Percentiles rank a stretch among this genome's conserved stretches.
These are phyloP conservation scores for Bactericera cockerelli DNA, from an alignment of 1,140 invertebrate species.

Conservation along the genomic window DNA sequence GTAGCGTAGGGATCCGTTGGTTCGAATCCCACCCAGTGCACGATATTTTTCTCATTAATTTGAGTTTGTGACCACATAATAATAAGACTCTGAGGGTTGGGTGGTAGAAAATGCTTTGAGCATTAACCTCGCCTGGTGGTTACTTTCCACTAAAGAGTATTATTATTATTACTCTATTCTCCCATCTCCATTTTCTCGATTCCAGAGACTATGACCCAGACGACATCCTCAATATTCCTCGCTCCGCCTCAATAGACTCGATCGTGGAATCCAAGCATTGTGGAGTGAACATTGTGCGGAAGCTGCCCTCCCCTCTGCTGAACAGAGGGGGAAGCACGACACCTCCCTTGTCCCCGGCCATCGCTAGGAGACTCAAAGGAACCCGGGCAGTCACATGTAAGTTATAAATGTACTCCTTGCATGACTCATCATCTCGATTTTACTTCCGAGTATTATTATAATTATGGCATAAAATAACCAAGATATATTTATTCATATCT, in stretches of 20 bases:
- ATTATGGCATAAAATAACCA: no score
- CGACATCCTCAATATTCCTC: slow-evolving; percentile 35
- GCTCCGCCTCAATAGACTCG: slow-evolving; percentile 62
- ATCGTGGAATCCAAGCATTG: slow-evolving; percentile 40
- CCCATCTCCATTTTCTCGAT: no score
- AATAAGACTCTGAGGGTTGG: no score
- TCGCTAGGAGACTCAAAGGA: slow-evolving; percentile 51
- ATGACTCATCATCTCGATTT: neutral
- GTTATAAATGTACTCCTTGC: neutral
- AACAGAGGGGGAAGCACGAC: slow-evolving; percentile 28
- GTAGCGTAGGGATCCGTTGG: no score
- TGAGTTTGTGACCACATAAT: no score
- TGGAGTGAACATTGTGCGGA: slow-evolving; percentile 23
- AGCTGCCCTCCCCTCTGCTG: slow-evolving; percentile 28
- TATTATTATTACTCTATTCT: no score
- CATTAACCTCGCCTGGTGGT: no score
- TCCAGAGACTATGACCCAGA: slow-evolving; percentile 12
- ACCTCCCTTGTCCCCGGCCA: slow-evolving; percentile 51
- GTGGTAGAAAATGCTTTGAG: no score
- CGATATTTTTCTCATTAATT: no score
- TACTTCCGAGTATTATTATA: neutral
- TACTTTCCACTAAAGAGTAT: no score
- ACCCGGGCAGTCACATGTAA: slow-evolving; percentile 44
- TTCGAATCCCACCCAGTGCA: no score
- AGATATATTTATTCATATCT: no score